Evolutionary conservation across 1,140 invertebrate genomes (phyloP).

Genomic region (Epicauta chinensis): DNA sequence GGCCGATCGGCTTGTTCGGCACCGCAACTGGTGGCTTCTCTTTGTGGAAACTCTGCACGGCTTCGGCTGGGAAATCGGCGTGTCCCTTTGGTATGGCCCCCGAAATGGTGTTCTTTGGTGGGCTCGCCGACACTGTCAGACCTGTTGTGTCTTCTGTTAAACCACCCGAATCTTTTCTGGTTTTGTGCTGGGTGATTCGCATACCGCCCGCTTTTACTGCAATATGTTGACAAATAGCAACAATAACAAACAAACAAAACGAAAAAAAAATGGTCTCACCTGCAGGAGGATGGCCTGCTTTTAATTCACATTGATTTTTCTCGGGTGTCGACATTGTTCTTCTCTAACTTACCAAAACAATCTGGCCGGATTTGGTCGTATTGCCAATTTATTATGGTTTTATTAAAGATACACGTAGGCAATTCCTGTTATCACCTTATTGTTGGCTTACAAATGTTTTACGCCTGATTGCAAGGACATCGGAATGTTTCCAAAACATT

Average conservation of each 20-base stretch:
- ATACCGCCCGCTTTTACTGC: conserved; percentile 87
- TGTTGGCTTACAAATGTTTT: too few relatives aligned
- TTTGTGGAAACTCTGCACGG: conserved; percentile 73
- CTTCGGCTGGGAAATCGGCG: conserved; percentile 81
- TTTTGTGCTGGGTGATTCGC: conserved; percentile 85
- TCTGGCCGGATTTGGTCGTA: too few relatives aligned
- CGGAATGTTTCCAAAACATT: too few relatives aligned
- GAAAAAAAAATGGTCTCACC: conserved; percentile 48
- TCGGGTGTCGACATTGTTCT: conserved; percentile 48
- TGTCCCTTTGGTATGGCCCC: conserved; percentile 75
- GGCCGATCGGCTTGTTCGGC: conserved; percentile 49
- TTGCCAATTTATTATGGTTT: too few relatives aligned
- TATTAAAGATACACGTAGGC: too few relatives aligned
- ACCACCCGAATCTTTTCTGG: conserved; percentile 45
- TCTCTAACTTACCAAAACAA: neutral
- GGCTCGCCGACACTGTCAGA: conserved; percentile 50
- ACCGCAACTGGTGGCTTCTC: conserved; percentile 62
- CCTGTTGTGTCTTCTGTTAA: conserved; percentile 40
- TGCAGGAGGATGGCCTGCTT: conserved; percentile 78
- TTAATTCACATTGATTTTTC: conserved; percentile 59
- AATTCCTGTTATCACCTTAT: too few relatives aligned
- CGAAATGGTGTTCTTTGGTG: conserved; percentile 70
- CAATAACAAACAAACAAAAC: neutral
- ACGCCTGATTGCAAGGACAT: too few relatives aligned
- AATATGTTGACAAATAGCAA: conserved; percentile 11